Base-by-base conservation (phyloP, 2,888 invertebrate species). In the Endotricha flammealis region DNA sequence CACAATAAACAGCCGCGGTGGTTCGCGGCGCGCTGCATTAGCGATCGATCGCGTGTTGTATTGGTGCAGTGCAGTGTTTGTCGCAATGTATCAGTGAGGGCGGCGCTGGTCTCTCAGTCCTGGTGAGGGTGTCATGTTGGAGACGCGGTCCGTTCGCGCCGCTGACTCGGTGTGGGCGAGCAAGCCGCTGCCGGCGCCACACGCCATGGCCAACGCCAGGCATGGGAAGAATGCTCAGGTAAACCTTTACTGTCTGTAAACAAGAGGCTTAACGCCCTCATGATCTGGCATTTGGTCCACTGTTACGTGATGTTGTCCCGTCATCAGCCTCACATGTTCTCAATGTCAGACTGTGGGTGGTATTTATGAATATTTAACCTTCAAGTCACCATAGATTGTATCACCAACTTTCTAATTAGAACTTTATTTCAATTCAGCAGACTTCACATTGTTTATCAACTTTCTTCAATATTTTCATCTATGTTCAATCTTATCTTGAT, bases 191-290 rank as follows among this genome's bases (percentile, higher is more conserved):
- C 87, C 87, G 72, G 87, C 85, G 71, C 87, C 87, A 51, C 85
- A 87, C 86, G 85, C 87, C 62, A 87, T 87, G 87, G 85, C 87
- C 56, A 87, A 73, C 70, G 65, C 79, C 48, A 73, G 87, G 64
- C 87, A 87, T 66, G 95, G 94, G 81, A 95, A 95, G 90, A 82
- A 79, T 47, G 90, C 93, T 74, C 91, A 91, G 83, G 86, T 85
- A 67, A 42, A 48, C 51, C 17, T 9, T 16, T n/a, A 22, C 1
- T 11, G 2, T 22, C 12, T 47, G 40, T 34, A 12, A 12, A 28
- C 16, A 13, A 22, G 8, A 34, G n/a, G n/a, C n/a, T n/a, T n/a
- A n/a, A n/a, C n/a, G n/a, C n/a, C n/a, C n/a, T n/a, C n/a, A n/a
- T n/a, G n/a, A n/a, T n/a, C n/a, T n/a, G n/a, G n/a, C n/a, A n/a